Conservation (phyloP, 2,797 vertebrate genomes). For the Streptopelia turtur region DNA sequence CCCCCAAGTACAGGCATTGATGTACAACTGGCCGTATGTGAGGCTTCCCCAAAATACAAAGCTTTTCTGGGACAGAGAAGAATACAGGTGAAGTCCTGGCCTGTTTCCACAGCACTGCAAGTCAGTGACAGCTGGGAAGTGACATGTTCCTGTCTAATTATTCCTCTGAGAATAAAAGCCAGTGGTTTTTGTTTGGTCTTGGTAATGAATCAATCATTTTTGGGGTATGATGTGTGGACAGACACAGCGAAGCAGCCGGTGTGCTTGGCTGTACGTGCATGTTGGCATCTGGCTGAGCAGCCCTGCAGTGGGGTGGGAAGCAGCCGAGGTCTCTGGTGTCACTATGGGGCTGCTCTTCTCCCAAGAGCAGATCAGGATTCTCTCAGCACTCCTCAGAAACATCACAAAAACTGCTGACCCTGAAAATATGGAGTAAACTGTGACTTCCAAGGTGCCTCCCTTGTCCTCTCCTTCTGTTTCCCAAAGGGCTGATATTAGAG, state of each 20-base stretch:
- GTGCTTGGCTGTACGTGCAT: fast-evolving
- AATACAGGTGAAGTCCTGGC: neutral
- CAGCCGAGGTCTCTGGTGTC: neutral
- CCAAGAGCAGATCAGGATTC: neutral
- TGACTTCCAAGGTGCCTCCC: neutral
- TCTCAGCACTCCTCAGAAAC: neutral
- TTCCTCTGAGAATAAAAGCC: constrained; percentile 4
- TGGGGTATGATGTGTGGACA: neutral
- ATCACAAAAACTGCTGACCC: neutral
- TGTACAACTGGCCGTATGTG: neutral
- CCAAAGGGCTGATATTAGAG: neutral
- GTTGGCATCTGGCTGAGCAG: neutral
- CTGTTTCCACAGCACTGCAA: neutral
- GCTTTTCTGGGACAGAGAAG: neutral
- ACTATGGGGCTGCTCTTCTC: fast-evolving
- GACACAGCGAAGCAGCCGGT: neutral
- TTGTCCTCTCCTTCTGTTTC: neutral
- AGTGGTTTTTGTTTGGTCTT: neutral
- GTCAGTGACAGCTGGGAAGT: neutral
- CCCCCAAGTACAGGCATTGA: fast-evolving
- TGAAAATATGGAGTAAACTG: neutral
- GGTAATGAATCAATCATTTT: neutral
- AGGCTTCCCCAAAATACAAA: neutral
- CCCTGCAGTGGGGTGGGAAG: neutral
- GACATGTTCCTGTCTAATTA: neutral